A percentile compares a stretch with the other conserved stretches of the same genome.
Conservation (phyloP, 2,113 vertebrate species). For the Loxodonta africana region DNA sequence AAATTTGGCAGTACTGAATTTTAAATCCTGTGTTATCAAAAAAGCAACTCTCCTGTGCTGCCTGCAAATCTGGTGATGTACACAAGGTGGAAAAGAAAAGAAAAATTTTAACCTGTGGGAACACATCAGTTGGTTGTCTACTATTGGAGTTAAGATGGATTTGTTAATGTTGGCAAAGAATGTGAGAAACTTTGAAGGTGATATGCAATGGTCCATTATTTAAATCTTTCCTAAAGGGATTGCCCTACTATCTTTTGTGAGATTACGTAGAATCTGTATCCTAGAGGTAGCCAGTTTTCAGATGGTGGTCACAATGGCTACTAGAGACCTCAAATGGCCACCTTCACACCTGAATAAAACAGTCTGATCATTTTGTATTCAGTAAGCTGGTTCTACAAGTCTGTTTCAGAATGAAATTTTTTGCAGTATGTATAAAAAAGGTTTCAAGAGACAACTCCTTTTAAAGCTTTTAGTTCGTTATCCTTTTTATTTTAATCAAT, state of each 20-base stretch:
- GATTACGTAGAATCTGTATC: conserved; percentile 20
- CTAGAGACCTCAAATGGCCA: conserved; percentile 26
- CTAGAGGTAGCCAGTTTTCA: conserved; percentile 56
- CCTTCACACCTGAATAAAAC: conserved; percentile 43
- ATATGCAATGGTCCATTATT: neutral
- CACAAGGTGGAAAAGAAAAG: conserved; percentile 59
- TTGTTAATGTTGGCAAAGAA: conserved; percentile 44
- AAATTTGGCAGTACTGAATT: conserved; percentile 69
- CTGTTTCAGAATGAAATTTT: conserved; percentile 65
- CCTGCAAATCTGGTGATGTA: neutral
- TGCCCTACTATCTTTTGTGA: neutral
- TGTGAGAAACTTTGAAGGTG: neutral
- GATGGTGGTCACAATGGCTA: conserved; percentile 16
- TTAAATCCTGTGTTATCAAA: conserved; percentile 72
- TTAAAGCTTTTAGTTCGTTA: conserved; percentile 61
- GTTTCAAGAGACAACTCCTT: conserved; percentile 58
- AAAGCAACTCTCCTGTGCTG: conserved; percentile 43
- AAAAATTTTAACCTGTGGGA: neutral
- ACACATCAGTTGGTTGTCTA: neutral
- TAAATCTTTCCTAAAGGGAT: conserved; percentile 24
- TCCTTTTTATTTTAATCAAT: conserved; percentile 73
- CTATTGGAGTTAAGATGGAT: neutral
- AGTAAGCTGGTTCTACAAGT: neutral
- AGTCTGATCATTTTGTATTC: conserved; percentile 3
- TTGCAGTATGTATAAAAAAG: conserved; percentile 13